Percentiles rank a stretch among this genome's conserved stretches.
Evolutionary conservation across 2,888 invertebrate species (phyloP).

Genomic region (Plebejus melissa): DNA sequence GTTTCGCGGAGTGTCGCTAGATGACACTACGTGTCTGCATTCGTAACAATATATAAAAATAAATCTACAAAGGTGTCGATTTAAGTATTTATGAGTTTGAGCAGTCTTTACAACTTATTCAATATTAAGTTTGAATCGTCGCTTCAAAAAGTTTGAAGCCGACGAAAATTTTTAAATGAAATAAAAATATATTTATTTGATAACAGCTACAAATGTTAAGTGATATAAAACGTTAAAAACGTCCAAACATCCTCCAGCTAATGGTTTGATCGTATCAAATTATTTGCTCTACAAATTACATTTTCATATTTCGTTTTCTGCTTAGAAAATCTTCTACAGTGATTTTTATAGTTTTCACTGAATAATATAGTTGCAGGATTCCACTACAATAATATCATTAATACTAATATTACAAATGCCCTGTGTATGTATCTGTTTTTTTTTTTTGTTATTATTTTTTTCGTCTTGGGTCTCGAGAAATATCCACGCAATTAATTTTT

Average conservation of each 20-base stretch:
- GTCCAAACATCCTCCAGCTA: neutral
- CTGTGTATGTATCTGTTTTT: no score
- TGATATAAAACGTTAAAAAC: neutral
- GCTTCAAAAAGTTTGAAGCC: no score
- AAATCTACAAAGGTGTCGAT: no score
- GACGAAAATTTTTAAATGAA: neutral
- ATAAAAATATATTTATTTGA: neutral
- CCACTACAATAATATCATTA: neutral
- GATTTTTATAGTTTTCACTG: neutral
- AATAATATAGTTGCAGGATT: neutral
- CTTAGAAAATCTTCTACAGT: neutral
- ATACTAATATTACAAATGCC: neutral
- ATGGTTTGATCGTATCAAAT: neutral
- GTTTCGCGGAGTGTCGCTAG: no score
- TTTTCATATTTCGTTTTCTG: neutral
- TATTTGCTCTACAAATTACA: neutral
- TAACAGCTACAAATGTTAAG: neutral
- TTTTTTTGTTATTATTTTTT: no score
- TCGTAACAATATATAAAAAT: no score
- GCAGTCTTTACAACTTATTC: neutral
- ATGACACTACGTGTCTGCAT: no score
- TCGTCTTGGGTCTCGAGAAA: no score
- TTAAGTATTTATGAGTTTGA: neutral
- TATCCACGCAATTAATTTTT: no score
- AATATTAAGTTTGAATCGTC: neutral